Conservation (phyloP, 2,113 vertebrate genomes). For the Carollia perspicillata region DNA sequence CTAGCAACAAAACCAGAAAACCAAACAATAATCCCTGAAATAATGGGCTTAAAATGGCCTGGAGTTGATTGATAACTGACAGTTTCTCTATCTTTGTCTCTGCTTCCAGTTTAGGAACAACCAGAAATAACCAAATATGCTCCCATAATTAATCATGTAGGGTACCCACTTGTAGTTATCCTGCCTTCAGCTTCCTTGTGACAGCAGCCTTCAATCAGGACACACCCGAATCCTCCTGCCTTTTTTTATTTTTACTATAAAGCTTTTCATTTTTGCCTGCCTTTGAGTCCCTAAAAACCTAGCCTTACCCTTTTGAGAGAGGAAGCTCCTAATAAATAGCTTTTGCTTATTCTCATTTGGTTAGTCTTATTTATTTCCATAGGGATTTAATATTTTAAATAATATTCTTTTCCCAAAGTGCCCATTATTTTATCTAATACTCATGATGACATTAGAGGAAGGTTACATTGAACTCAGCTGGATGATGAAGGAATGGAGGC, state of each 20-base stretch:
- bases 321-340: not conserved
- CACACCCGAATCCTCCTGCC: not conserved
- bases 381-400: not conserved
- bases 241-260: not conserved
- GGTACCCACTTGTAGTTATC: not conserved
- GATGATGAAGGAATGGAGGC: not conserved
- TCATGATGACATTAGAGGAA: not conserved
- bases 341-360: not conserved
- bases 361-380: not conserved
- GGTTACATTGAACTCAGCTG: not conserved
- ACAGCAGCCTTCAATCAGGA: not conserved
- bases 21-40: not conserved
- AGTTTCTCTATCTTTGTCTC: not conserved
- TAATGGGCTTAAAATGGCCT: not conserved
- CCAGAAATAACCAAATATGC: not conserved
- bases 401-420: not conserved
- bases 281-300: not conserved
- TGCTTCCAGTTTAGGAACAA: not conserved
- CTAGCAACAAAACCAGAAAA: not conserved
- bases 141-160: not conserved
- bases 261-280: not conserved
- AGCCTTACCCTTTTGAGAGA: not conserved
- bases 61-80: not conserved
- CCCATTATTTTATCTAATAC: not conserved
- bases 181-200: accelerated